A percentile compares a stretch with the other conserved stretches of the same genome.
These are phyloP conservation scores for Ylistrum balloti DNA, from an alignment of 1,140 invertebrate species.

Conservation along the genomic window DNA sequence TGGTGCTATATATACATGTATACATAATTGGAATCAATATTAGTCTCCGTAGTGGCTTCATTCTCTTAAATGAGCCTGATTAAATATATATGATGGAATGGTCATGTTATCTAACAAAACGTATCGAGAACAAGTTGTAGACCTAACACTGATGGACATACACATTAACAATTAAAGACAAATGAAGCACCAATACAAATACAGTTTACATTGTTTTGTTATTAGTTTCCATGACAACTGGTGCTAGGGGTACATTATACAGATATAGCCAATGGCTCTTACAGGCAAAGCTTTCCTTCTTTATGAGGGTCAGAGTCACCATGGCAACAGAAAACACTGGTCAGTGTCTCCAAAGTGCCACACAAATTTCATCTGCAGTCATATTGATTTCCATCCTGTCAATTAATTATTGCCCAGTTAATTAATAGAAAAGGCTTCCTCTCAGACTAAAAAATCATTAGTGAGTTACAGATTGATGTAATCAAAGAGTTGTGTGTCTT, in stretches of 20 bases:
- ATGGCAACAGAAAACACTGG: not conserved
- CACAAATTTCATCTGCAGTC: not conserved
- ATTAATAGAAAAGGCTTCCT: not conserved
- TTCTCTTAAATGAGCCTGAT: not conserved
- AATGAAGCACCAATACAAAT: not conserved
- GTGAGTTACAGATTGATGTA: not conserved
- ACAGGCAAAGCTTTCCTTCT: not conserved
- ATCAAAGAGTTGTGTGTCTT: too few species aligned
- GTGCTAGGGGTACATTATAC: not conserved
- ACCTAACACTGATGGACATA: not conserved
- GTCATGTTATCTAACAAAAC: not conserved
- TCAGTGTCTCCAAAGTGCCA: not conserved
- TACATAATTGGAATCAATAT: not conserved
- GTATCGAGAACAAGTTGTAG: not conserved
- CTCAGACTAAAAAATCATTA: not conserved
- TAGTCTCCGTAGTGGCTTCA: not conserved
- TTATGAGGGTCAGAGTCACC: not conserved
- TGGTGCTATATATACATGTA: not conserved
- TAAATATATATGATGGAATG: not conserved
- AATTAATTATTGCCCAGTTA: not conserved
- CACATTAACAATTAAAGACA: too few species aligned
- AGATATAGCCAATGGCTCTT: not conserved
- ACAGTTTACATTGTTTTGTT: constrained; percentile 10
- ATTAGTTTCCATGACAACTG: constrained; percentile 33
- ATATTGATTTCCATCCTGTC: not conserved